phyloP scores from a whole-genome alignment of 2,797 vertebrate genomes.

The Phrynocephalus vlangalii region DNA sequence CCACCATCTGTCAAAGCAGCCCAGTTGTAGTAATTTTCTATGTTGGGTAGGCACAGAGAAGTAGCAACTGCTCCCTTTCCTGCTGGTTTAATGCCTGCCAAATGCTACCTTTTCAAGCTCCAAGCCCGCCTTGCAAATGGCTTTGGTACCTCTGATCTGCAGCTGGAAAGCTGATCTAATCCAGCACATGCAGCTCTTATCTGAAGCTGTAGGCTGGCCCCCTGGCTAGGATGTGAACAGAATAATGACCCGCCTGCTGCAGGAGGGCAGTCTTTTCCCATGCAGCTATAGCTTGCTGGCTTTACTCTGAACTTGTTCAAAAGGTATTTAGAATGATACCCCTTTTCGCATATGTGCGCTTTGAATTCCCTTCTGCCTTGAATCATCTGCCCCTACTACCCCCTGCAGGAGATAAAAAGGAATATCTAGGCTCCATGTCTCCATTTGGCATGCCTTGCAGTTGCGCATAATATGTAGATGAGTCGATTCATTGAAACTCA shows the following conservation, averaged over 20 bases:
- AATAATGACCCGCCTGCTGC: not conserved
- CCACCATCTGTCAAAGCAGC: not conserved
- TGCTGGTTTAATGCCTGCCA: not conserved
- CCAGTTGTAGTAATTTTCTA: not conserved
- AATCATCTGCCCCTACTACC: too few relatives aligned
- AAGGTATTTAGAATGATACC: not conserved
- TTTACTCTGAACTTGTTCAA: not conserved
- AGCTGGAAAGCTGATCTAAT: slow-evolving; percentile 22
- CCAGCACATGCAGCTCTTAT: slow-evolving; percentile 9
- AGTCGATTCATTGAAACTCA: not conserved
- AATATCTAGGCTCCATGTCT: not conserved
- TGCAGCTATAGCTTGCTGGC: not conserved
- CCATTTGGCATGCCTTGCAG: not conserved
- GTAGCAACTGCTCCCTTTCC: slow-evolving; percentile 8
- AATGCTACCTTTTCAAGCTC: not conserved
- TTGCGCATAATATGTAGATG: not conserved
- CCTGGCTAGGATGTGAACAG: not conserved
- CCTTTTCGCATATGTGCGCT: not conserved
- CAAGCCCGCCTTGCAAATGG: not conserved
- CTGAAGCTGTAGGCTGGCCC: not conserved
- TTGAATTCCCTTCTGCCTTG: not conserved
- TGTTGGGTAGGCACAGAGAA: not conserved
- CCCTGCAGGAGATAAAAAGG: not conserved
- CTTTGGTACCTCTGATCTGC: not conserved
- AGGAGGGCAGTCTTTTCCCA: not conserved